Evolutionary conservation across 2,113 vertebrate species (phyloP).

Genomic region (Lonchura striata): DNA sequence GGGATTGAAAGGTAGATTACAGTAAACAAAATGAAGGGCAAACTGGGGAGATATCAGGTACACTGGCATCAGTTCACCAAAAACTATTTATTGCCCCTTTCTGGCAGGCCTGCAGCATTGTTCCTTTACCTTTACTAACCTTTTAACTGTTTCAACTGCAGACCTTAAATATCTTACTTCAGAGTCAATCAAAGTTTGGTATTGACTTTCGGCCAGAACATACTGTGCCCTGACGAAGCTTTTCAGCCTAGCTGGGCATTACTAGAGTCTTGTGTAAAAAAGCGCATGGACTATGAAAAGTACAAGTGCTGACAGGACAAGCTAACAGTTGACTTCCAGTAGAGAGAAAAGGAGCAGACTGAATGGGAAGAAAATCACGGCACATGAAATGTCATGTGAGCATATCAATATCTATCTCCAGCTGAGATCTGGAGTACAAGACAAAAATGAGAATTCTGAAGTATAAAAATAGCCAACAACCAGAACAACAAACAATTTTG

Average conservation of each 20-base stretch:
- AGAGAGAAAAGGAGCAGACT: not conserved
- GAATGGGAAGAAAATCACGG: not conserved
- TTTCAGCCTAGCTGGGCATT: not conserved
- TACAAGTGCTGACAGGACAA: not conserved
- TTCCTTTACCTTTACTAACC: not conserved
- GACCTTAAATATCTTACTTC: not conserved
- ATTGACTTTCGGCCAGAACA: not conserved
- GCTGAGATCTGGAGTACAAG: not conserved
- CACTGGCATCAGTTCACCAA: not conserved
- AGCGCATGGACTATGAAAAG: fast-evolving
- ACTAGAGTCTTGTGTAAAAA: not conserved
- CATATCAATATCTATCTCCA: not conserved
- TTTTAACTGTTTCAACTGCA: not conserved
- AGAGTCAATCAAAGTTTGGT: not conserved
- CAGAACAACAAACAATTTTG: not conserved
- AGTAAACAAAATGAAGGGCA: not conserved
- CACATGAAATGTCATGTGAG: not conserved
- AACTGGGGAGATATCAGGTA: not conserved
- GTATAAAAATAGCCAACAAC: not conserved
- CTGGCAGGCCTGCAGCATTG: not conserved
- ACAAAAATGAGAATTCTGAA: not conserved
- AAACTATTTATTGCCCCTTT: not conserved
- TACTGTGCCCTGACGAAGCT: not conserved
- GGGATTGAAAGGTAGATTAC: not conserved
- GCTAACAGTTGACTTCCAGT: not conserved